A percentile compares a stretch with the other conserved stretches of the same genome.
Conservation (phyloP, 2,113 vertebrate species). For the Gasterosteus aculeatus region DNA sequence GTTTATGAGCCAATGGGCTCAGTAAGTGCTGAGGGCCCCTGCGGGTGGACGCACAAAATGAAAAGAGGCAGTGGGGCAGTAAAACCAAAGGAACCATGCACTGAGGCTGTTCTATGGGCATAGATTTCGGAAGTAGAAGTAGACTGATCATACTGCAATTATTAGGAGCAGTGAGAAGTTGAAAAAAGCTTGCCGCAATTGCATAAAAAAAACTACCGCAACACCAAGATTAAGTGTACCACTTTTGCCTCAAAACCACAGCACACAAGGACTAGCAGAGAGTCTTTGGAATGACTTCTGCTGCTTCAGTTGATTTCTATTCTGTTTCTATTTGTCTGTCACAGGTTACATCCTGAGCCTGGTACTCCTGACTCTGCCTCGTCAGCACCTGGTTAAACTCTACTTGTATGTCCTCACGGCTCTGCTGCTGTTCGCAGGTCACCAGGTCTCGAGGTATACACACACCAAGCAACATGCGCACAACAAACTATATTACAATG, state of each 20-base stretch:
- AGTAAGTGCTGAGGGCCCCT: slow-evolving; percentile 64
- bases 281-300: background rate
- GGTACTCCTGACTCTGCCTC: slow-evolving; percentile 94
- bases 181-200: slow-evolving; percentile 19
- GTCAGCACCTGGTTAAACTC: slow-evolving; percentile 95
- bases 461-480: background rate
- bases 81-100: slow-evolving; percentile 18
- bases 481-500: background rate
- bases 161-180: background rate
- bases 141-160: too few relatives aligned
- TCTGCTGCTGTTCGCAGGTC: slow-evolving; percentile 93
- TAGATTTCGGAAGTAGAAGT: slow-evolving; percentile 3
- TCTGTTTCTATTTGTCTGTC: background rate
- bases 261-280: background rate
- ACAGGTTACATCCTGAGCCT: slow-evolving; percentile 97
- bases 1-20: slow-evolving; percentile 56
- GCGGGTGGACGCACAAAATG: slow-evolving; percentile 40
- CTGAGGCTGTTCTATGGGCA: slow-evolving; percentile 7
- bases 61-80: slow-evolving; percentile 15
- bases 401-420: slow-evolving; percentile 96
- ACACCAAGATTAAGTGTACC: background rate
- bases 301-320: background rate
- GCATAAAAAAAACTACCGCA: slow-evolving; percentile 29
- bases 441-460: slow-evolving; percentile 94
- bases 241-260: background rate